Base-by-base conservation (phyloP, 2,113 vertebrate species). In the Recurvirostra avosetta region DNA sequence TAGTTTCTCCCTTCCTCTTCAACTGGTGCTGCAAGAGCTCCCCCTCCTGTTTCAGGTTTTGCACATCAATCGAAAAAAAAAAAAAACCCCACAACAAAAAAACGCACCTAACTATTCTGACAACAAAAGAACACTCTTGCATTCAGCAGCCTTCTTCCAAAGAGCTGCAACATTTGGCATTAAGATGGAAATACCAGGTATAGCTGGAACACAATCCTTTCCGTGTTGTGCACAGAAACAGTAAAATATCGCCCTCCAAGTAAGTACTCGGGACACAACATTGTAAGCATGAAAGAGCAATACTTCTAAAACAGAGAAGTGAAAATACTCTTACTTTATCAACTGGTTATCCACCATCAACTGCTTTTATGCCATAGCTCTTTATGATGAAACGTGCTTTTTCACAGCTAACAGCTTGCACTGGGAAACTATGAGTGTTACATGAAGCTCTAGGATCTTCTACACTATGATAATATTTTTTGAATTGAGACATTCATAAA, bases 161-260 rank as follows among this genome's bases (percentile, higher is more conserved):
- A 83, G 20, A 63, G n/a, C 22, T 72, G 45, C 49, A 27, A 43
- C 18, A 36, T 12, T 32, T 56, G 32, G 66, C 62, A 43, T 59
- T 52, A 86, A 49, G 40, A 52, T 0, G 26, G 50, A 81, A 87
- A 50, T 50, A 55, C 1, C 12, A 15, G 22, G 5, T 70, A 71
- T 6, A 62, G n/a, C 32, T 63, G 68, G 40, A 36, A 73, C 50
- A 61, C 29, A 47, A 9, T 17, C 29, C 14, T 53, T 80, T 27
- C 80, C 2, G 0, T 23, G 15, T 23, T 50, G 68, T 15, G 26
- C 0, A 0, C 0, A 72, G n/a, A 72, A 94, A 83, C 6, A 55
- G 19, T 26, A 50, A 59, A 81, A 34, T 4, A 38, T 2, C 0
- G 1, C n/a, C 12, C 67, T 63, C 32, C 22, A 79, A 21, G 12